These are phyloP conservation scores for Diacarnus erythraeanus DNA, from an alignment of 37 sponge, comb jelly and placozoan genomes.

Conservation along the genomic window DNA sequence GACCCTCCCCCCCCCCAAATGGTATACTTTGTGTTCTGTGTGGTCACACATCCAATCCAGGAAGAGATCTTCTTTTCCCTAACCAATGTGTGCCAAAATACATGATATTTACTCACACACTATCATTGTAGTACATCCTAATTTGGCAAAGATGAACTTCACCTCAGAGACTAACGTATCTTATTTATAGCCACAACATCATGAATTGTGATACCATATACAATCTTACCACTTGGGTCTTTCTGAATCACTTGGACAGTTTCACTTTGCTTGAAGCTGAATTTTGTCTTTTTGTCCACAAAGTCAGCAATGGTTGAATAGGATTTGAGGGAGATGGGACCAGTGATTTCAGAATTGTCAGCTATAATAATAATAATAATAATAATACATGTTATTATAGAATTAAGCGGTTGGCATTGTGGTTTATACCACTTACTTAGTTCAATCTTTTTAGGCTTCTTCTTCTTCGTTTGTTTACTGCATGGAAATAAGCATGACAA, in stretches of 20 bases:
- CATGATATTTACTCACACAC: too few species aligned
- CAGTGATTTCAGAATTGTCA: constrained; percentile 41
- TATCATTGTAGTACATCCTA: too few species aligned
- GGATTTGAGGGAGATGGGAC: constrained; percentile 45
- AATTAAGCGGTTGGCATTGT: too few species aligned
- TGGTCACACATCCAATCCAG: neutral
- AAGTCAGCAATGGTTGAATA: constrained; percentile 37
- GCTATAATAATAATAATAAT: constrained; percentile 3
- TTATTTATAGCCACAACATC: neutral
- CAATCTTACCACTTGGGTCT: constrained; percentile 44
- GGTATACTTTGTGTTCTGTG: neutral
- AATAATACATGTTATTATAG: too few species aligned
- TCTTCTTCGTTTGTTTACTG: neutral
- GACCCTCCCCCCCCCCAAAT: neutral
- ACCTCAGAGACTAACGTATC: neutral
- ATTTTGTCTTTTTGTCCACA: constrained; percentile 45
- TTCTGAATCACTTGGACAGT: constrained; percentile 48
- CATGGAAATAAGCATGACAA: too few species aligned
- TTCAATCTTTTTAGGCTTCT: neutral
- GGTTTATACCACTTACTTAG: constrained; percentile 20
- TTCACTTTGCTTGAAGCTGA: constrained; percentile 38
- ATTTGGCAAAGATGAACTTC: neutral
- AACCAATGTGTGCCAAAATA: too few species aligned
- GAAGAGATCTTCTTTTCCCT: too few species aligned
- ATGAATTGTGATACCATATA: neutral